A percentile compares a stretch with the other conserved stretches of the same genome.
phyloP scores from a whole-genome alignment of 2,888 invertebrate genomes.

The Acanthosepion esculentum region DNA sequence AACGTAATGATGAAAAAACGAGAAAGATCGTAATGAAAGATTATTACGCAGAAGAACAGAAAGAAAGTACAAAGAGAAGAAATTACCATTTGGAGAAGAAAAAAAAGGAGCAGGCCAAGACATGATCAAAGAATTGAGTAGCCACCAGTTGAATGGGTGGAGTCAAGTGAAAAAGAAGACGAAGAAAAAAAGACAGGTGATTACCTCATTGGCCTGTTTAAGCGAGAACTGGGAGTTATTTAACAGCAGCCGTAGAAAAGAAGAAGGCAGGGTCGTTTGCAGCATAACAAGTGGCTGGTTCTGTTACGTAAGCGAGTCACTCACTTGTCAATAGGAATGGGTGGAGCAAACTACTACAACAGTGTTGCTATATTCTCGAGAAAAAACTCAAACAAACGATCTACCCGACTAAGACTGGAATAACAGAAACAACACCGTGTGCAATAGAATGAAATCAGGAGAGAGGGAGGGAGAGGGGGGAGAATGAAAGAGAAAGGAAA shows the following conservation, averaged over 20 bases:
- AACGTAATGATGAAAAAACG: not conserved
- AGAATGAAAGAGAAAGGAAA: too few species aligned
- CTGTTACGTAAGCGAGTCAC: slow-evolving; percentile 3
- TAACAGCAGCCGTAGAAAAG: not conserved
- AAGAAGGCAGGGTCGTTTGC: not conserved
- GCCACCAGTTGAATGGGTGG: slow-evolving; percentile 33
- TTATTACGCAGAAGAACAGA: too few species aligned
- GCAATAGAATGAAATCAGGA: too few species aligned
- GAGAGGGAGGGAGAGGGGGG: too few species aligned
- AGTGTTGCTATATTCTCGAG: too few species aligned
- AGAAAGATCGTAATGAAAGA: not conserved
- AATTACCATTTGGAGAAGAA: not conserved
- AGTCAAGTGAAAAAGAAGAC: not conserved
- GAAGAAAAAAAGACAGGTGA: not conserved
- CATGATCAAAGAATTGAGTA: not conserved
- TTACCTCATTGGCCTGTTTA: slow-evolving; percentile 24
- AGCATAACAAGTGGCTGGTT: not conserved
- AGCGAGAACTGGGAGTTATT: not conserved
- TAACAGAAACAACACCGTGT: too few species aligned
- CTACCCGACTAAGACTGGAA: too few species aligned
- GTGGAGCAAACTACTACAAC: not conserved
- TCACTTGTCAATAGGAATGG: not conserved
- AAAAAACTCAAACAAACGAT: too few species aligned
- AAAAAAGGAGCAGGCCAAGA: not conserved
- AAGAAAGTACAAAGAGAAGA: not conserved